phyloP scores from a whole-genome alignment of 1,140 invertebrate genomes.

The Eriosoma lanigerum region DNA sequence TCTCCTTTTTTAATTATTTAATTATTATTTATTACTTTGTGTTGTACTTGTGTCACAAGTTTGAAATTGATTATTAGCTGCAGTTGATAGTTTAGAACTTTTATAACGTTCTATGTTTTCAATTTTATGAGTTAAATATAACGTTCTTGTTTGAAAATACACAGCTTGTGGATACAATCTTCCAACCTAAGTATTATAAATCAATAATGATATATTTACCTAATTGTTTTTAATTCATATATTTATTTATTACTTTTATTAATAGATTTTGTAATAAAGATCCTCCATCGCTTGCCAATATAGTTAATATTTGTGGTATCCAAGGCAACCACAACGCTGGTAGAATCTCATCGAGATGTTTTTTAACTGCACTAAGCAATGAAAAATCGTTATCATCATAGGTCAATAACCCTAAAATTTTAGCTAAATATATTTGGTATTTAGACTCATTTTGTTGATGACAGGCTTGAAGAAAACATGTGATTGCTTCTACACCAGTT shows the following conservation, averaged over 20 bases:
- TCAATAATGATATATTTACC: neutral
- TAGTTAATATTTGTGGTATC: slow-evolving; percentile 93
- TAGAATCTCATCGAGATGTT: slow-evolving; percentile 91
- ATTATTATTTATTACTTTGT: slow-evolving; percentile 13
- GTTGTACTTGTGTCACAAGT: slow-evolving; percentile 18
- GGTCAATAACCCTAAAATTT: slow-evolving; percentile 88
- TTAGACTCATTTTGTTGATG: slow-evolving; percentile 94
- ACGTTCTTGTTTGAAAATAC: slow-evolving; percentile 91
- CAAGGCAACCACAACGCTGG: slow-evolving; percentile 94
- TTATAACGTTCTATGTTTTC: slow-evolving; percentile 87
- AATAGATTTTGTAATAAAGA: slow-evolving; percentile 86
- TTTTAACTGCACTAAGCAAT: slow-evolving; percentile 85
- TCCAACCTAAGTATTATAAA: slow-evolving; percentile 69
- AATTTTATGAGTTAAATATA: slow-evolving; percentile 92
- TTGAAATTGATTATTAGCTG: slow-evolving; percentile 52
- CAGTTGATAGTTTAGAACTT: slow-evolving; percentile 63
- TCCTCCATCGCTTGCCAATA: slow-evolving; percentile 86
- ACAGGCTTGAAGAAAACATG: slow-evolving; percentile 93
- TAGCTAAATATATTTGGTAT: slow-evolving; percentile 92
- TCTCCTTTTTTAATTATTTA: no score
- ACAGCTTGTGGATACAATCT: slow-evolving; percentile 95
- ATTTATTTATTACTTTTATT: slow-evolving; percentile 66
- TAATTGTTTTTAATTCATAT: neutral
- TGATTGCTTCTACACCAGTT: slow-evolving; percentile 84
- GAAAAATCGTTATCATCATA: slow-evolving; percentile 87